Evolutionary conservation across 2,113 vertebrate genomes (phyloP).

Genomic region (Sapayoa aenigma): DNA sequence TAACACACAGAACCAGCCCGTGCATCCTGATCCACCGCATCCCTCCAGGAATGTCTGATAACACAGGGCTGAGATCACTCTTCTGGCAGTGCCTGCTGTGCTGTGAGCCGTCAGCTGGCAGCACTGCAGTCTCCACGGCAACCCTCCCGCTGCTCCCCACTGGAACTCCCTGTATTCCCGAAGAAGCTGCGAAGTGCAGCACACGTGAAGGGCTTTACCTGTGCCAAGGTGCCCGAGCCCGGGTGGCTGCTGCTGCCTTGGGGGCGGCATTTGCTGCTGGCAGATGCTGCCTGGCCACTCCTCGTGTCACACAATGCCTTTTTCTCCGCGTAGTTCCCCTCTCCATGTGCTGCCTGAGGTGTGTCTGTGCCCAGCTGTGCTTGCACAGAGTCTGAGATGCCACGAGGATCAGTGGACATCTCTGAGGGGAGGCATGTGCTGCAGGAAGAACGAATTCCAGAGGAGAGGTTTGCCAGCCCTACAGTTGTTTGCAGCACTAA

Average conservation of each 20-base stretch:
- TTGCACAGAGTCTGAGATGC: background rate
- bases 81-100: background rate
- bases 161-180: accelerated
- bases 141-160: background rate
- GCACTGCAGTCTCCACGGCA: background rate
- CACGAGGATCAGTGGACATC: background rate
- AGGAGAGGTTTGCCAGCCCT: background rate
- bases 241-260: background rate
- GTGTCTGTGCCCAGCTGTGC: background rate
- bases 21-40: background rate
- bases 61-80: background rate
- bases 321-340: background rate
- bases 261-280: accelerated
- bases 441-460: accelerated
- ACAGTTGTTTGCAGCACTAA: background rate
- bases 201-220: background rate
- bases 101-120: slow-evolving; percentile 1
- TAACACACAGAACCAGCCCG: background rate
- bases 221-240: background rate
- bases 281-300: background rate
- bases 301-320: accelerated
- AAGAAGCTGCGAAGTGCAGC: background rate
- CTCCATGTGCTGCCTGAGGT: too few relatives aligned
- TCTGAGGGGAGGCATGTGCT: background rate
- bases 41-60: slow-evolving; percentile 8